Conservation (phyloP, 2,797 vertebrate species). For the Pangasius mekongensis region DNA sequence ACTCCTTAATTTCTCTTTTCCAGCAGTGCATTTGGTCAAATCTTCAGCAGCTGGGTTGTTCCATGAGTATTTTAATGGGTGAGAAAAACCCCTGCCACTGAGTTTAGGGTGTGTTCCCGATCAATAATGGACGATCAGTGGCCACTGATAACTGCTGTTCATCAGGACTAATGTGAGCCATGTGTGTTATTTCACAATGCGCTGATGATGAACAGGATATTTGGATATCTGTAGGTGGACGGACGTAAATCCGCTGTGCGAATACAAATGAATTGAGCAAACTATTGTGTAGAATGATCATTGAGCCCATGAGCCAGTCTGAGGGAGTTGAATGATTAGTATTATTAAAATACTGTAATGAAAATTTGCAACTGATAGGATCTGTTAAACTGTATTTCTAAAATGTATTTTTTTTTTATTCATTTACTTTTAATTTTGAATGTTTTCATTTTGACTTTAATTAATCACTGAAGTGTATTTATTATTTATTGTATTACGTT, state of each 20-base stretch:
- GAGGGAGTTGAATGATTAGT: neutral
- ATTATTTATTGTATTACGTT: neutral
- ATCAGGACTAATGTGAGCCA: conserved; percentile 59
- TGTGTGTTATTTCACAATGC: conserved; percentile 53
- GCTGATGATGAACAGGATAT: neutral
- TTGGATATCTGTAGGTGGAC: neutral
- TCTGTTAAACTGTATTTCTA: neutral
- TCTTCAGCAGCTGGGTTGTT: conserved; percentile 70
- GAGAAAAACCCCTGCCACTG: conserved; percentile 61
- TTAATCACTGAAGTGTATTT: neutral
- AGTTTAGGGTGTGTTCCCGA: conserved; percentile 61
- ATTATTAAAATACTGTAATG: neutral
- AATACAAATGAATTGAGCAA: neutral
- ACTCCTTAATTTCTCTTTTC: conserved; percentile 77
- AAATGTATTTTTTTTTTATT: neutral
- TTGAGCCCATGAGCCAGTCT: neutral
- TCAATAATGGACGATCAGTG: conserved; percentile 70
- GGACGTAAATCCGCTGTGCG: neutral
- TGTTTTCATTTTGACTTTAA: neutral
- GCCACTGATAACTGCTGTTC: conserved; percentile 64
- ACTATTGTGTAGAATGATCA: neutral
- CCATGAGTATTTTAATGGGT: conserved; percentile 71
- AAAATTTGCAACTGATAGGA: neutral
- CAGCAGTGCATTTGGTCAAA: conserved; percentile 71
- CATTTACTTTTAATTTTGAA: neutral